These are phyloP conservation scores for Ridgeia piscesae DNA, from an alignment of 1,140 invertebrate species.

Conservation along the genomic window DNA sequence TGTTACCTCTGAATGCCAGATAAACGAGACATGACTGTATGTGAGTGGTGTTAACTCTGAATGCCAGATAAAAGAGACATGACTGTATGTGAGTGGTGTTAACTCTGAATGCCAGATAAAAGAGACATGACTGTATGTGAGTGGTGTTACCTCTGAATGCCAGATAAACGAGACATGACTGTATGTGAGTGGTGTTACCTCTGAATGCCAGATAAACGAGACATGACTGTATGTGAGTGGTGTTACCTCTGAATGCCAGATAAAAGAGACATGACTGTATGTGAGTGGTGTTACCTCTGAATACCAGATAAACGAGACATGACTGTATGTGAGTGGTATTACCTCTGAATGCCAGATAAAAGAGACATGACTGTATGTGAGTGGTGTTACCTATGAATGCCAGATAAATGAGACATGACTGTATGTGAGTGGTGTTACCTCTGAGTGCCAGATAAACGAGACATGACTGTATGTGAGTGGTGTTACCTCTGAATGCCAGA, in stretches of 20 bases:
- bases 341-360: conserved; percentile 91
- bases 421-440: conserved; percentile 59
- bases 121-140: not conserved
- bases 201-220: conserved; percentile 93
- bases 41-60: conserved; percentile 69
- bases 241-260: conserved; percentile 83
- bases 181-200: conserved; percentile 59
- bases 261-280: conserved; percentile 65
- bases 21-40: conserved; percentile 65
- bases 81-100: conserved; percentile 11
- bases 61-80: conserved; percentile 93
- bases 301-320: conserved; percentile 93
- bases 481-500: conserved; percentile 83
- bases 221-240: not conserved
- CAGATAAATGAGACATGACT: conserved; percentile 72
- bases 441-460: conserved; percentile 93
- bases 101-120: conserved; percentile 91
- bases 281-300: conserved; percentile 69
- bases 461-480: not conserved
- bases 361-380: not conserved
- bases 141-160: conserved; percentile 81
- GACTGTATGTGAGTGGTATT: conserved; percentile 11
- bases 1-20: conserved; percentile 83
- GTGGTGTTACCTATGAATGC: conserved; percentile 80
- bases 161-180: conserved; percentile 72